These are phyloP conservation scores for Ptychadena robeensis DNA, from an alignment of 2,797 vertebrate species.

Conservation along the genomic window DNA sequence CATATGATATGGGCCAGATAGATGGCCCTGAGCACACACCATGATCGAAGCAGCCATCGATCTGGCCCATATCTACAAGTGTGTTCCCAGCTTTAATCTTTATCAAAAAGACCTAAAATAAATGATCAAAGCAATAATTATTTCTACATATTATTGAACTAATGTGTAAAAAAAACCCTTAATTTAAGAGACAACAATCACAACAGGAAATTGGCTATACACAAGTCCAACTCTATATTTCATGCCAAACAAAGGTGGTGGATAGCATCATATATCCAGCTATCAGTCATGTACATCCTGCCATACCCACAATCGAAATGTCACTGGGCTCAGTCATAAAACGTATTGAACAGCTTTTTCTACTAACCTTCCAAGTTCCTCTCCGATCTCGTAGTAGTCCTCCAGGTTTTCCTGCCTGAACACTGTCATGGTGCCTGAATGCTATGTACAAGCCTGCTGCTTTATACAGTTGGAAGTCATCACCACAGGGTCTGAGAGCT, in stretches of 20 bases:
- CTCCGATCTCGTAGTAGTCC: slow-evolving; percentile 88
- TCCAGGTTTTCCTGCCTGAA: slow-evolving; percentile 93
- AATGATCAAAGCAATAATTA: no score
- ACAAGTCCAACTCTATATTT: neutral
- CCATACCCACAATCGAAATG: neutral
- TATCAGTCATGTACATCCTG: neutral
- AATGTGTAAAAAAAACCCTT: neutral
- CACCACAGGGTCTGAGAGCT: slow-evolving; percentile 19
- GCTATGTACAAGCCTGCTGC: slow-evolving; percentile 8
- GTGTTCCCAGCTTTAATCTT: no score
- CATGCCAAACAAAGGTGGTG: no score
- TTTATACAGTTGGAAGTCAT: slow-evolving; percentile 41
- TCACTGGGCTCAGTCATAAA: neutral
- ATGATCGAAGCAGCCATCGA: no score
- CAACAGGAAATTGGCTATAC: neutral
- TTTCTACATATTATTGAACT: neutral
- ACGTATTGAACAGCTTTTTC: neutral
- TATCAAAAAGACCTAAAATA: no score
- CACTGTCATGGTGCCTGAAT: slow-evolving; percentile 81
- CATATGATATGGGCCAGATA: no score
- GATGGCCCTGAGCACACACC: no score
- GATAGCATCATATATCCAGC: no score
- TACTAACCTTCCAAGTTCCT: slow-evolving; percentile 91
- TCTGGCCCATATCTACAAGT: no score
- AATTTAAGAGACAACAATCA: neutral